These are phyloP conservation scores for Morpho achilles DNA, from an alignment of 2,888 invertebrate species.

Conservation along the genomic window DNA sequence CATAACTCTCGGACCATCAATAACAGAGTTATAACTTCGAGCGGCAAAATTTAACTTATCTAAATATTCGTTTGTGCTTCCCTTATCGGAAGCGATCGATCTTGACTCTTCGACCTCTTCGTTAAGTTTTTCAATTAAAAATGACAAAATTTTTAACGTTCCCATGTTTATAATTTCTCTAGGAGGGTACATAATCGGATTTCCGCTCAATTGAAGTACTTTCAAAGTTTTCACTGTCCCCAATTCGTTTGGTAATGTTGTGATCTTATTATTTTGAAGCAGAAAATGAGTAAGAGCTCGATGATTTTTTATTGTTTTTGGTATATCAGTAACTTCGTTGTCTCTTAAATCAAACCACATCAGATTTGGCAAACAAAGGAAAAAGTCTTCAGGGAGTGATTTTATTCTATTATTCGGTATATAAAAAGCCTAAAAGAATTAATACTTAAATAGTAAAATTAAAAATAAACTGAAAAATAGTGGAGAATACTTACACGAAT, in stretches of 20 bases:
- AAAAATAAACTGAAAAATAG: not conserved
- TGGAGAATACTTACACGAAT: constrained; percentile 50
- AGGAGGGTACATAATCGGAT: constrained; percentile 81
- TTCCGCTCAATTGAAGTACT: constrained; percentile 80
- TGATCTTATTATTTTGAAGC: constrained; percentile 81
- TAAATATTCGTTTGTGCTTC: constrained; percentile 28
- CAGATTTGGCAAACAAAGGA: constrained; percentile 72
- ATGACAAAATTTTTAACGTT: constrained; percentile 49
- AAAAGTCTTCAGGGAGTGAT: constrained; percentile 78
- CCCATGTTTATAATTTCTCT: constrained; percentile 75
- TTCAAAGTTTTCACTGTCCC: constrained; percentile 80
- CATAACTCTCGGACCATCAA: constrained; percentile 44
- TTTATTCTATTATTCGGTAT: constrained; percentile 76
- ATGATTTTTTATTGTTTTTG: constrained; percentile 78
- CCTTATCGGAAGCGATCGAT: constrained; percentile 47
- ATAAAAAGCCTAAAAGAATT: constrained; percentile 57
- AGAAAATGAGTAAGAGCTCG: constrained; percentile 80
- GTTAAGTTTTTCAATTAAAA: constrained; percentile 54
- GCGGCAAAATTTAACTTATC: constrained; percentile 39
- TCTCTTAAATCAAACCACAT: constrained; percentile 83
- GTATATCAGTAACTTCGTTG: constrained; percentile 77
- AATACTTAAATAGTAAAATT: not conserved
- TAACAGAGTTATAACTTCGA: constrained; percentile 61
- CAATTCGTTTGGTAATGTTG: constrained; percentile 80
- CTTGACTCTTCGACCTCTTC: constrained; percentile 49